These are phyloP conservation scores for Strigamia crassipes DNA, from an alignment of 2,888 invertebrate genomes.

Conservation along the genomic window DNA sequence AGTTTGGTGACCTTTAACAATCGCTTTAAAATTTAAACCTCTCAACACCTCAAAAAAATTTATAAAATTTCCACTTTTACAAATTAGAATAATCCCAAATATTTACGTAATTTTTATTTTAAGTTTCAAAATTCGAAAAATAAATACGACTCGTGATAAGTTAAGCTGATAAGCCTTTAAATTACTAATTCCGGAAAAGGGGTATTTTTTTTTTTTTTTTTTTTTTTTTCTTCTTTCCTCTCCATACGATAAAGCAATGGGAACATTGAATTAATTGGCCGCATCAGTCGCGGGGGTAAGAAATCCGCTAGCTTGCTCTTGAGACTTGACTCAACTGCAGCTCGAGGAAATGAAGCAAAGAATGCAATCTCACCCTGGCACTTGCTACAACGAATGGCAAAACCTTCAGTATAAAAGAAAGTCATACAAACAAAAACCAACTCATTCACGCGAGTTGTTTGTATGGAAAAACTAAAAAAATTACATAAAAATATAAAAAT, in stretches of 20 bases:
- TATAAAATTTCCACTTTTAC: not conserved
- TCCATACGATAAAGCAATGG: not conserved
- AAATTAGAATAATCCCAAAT: slow-evolving; percentile 25
- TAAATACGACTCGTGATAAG: not conserved
- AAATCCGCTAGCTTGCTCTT: slow-evolving; percentile 19
- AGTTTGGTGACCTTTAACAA: slow-evolving; percentile 14
- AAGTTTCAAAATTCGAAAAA: not conserved
- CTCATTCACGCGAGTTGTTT: slow-evolving; percentile 22
- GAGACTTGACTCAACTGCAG: slow-evolving; percentile 37
- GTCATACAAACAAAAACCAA: not conserved
- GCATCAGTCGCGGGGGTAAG: slow-evolving; percentile 31
- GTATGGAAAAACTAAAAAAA: not conserved
- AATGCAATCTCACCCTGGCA: slow-evolving; percentile 19
- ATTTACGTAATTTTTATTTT: not conserved
- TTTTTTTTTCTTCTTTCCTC: too few relatives aligned
- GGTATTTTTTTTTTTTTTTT: not conserved
- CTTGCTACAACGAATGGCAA: slow-evolving; percentile 26
- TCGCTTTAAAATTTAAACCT: not conserved
- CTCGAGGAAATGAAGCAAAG: slow-evolving; percentile 38
- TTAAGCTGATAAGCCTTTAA: slow-evolving; percentile 25
- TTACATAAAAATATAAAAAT: too few relatives aligned
- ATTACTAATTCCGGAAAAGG: not conserved
- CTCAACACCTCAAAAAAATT: not conserved
- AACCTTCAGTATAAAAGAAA: not conserved
- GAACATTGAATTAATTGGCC: slow-evolving; percentile 42